Conservation (phyloP, 2,888 invertebrate species). For the Eupithecia subumbrata region DNA sequence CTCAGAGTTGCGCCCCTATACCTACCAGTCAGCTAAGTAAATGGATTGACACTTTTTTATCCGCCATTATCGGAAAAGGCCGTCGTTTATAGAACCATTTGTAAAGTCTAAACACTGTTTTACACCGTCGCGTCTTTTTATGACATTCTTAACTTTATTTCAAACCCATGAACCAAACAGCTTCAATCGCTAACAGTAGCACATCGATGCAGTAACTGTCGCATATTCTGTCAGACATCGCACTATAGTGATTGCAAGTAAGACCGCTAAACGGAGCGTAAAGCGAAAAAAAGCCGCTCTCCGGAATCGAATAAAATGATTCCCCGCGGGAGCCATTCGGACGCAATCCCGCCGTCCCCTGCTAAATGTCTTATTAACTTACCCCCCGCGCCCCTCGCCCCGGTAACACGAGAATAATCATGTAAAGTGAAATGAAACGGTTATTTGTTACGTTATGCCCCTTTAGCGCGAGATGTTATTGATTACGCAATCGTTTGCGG, state of each 20-base stretch:
- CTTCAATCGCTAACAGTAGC: neutral
- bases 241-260: constrained; percentile 70
- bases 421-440: constrained; percentile 85
- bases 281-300: constrained; percentile 81
- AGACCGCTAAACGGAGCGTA: constrained; percentile 81
- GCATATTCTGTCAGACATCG: constrained; percentile 48
- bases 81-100: neutral
- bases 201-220: constrained; percentile 25
- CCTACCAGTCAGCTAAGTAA: neutral
- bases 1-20: neutral
- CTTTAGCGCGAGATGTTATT: constrained; percentile 74
- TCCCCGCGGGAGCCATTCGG: constrained; percentile 89
- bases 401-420: constrained; percentile 81
- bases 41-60: neutral
- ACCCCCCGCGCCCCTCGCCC: constrained; percentile 62
- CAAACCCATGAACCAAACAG: neutral
- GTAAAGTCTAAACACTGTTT: neutral
- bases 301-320: constrained; percentile 89
- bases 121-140: neutral
- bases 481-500: constrained; percentile 71
- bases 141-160: neutral
- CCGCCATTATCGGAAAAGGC: neutral
- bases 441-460: constrained; percentile 82
- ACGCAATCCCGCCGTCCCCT: constrained; percentile 85
- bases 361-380: constrained; percentile 85